phyloP scores from a whole-genome alignment of 2,797 vertebrate species.

The Acropternis orthonyx region DNA sequence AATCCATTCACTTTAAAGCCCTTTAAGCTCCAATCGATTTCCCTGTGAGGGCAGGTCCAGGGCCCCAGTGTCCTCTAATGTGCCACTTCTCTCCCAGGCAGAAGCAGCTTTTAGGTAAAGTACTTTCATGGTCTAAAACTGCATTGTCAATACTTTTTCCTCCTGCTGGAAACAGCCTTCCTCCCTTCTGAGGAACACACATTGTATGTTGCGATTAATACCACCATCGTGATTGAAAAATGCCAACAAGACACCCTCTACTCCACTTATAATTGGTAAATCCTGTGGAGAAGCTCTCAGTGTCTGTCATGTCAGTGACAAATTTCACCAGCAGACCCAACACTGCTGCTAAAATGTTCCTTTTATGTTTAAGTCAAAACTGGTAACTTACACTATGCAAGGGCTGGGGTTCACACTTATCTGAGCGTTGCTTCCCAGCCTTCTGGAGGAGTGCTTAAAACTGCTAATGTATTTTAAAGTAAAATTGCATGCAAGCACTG shows the following conservation, averaged over 20 bases:
- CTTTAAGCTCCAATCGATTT: accelerated
- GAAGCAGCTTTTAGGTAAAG: background rate
- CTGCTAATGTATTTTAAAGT: background rate
- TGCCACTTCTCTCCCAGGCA: background rate
- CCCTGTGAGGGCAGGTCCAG: background rate
- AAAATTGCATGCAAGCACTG: background rate
- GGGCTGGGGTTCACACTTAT: background rate
- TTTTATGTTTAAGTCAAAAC: background rate
- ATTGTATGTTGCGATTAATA: accelerated
- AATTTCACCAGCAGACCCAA: background rate
- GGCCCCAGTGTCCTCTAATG: background rate
- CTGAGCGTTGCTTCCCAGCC: background rate
- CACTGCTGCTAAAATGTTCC: background rate
- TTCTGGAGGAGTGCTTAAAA: background rate
- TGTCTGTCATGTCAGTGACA: background rate
- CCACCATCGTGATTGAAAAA: background rate
- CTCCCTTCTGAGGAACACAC: background rate
- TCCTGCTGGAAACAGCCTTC: background rate
- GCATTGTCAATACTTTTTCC: background rate
- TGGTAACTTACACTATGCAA: background rate
- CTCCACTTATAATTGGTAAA: background rate
- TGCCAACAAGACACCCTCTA: background rate
- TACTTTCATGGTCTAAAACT: background rate
- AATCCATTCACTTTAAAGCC: background rate
- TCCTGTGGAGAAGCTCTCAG: background rate